These are phyloP conservation scores for Drosophila fuyamai DNA, from an alignment of 1,140 invertebrate genomes.

Conservation along the genomic window DNA sequence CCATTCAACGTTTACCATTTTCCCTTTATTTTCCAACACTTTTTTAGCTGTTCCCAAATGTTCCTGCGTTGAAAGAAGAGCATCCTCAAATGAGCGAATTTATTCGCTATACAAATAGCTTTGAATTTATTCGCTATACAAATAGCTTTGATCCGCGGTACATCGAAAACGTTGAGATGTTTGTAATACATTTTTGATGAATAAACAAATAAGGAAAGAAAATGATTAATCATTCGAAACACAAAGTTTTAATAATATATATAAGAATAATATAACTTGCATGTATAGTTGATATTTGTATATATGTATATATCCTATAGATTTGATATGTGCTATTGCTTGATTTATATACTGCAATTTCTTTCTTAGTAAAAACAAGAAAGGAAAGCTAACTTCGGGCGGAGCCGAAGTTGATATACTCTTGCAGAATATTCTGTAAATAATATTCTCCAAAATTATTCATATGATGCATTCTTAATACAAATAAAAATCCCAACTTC, in stretches of 20 bases:
- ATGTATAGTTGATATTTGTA: too few species aligned
- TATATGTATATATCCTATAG: too few species aligned
- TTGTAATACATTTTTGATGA: neutral
- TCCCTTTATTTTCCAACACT: slow-evolving; percentile 49
- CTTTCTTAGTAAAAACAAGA: too few species aligned
- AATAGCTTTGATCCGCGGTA: neutral
- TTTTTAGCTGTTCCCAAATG: slow-evolving; percentile 5
- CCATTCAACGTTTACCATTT: slow-evolving; percentile 51
- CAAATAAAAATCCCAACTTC: too few species aligned
- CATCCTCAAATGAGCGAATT: slow-evolving; percentile 16
- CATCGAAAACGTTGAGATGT: neutral
- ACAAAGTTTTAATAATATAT: neutral
- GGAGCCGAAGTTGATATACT: too few species aligned
- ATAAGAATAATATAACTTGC: too few species aligned
- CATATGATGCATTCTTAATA: too few species aligned
- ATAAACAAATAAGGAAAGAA: neutral
- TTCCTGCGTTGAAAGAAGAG: neutral
- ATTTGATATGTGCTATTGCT: too few species aligned
- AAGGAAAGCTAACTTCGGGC: too few species aligned
- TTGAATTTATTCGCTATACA: slow-evolving; percentile 20
- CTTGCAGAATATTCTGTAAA: too few species aligned
- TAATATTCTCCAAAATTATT: too few species aligned
- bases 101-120: slow-evolving; percentile 13
- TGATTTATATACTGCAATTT: too few species aligned
- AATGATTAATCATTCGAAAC: neutral